Conservation (phyloP, 2,113 vertebrate genomes). For the Pterocles burchelli region DNA sequence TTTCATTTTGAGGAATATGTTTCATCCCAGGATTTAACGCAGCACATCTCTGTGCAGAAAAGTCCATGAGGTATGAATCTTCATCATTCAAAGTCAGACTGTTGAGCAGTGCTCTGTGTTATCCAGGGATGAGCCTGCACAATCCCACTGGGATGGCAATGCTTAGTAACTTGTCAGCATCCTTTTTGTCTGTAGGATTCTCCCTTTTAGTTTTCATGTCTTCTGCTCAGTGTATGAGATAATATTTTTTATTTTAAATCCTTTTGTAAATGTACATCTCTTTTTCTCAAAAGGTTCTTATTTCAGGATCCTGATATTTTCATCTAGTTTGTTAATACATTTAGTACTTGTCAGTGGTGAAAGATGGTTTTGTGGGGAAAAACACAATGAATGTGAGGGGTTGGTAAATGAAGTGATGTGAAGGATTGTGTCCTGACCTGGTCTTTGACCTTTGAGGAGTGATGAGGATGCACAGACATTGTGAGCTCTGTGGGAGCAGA, state of each 20-base stretch:
- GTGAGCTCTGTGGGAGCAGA: not conserved
- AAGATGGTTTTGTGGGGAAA: not conserved
- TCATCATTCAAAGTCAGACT: not conserved
- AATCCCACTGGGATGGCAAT: not conserved
- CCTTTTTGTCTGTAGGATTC: not conserved
- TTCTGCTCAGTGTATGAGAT: not conserved
- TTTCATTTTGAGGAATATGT: slow-evolving; percentile 4
- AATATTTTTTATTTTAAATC: not conserved
- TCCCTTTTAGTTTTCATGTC: not conserved
- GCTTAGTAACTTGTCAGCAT: not conserved
- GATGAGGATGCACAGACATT: not conserved
- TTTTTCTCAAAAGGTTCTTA: not conserved
- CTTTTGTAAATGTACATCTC: not conserved
- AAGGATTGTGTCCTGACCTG: not conserved
- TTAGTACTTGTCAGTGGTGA: not conserved
- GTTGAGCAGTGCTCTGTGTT: not conserved
- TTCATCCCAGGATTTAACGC: not conserved
- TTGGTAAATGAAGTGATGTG: not conserved
- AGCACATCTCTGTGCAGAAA: not conserved
- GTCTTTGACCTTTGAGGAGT: not conserved
- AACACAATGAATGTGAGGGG: not conserved
- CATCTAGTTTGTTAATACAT: not conserved
- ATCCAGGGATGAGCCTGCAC: not conserved
- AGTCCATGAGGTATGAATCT: not conserved
- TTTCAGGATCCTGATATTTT: not conserved